Evolutionary conservation across 2,113 vertebrate genomes (phyloP).

Genomic region (Acrocephalus kingi): DNA sequence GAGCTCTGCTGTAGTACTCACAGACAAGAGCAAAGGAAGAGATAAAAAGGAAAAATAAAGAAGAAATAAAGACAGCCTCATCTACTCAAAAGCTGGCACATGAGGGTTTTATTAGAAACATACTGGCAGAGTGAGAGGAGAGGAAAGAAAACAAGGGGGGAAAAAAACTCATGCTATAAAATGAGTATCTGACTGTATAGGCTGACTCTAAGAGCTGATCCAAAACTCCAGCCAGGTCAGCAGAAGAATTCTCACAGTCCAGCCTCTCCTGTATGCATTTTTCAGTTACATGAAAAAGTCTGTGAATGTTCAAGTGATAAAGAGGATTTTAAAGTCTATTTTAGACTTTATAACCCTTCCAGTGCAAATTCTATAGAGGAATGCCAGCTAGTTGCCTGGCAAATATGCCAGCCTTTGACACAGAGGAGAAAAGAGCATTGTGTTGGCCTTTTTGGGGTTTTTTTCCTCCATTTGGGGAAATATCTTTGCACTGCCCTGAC

Average conservation of each 20-base stretch:
- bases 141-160: neutral
- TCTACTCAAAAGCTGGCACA: neutral
- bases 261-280: neutral
- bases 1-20: neutral
- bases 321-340: neutral
- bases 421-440: neutral
- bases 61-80: neutral
- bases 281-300: neutral
- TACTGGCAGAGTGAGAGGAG: neutral
- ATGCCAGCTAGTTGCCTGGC: neutral
- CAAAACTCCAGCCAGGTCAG: neutral
- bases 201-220: neutral
- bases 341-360: neutral
- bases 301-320: neutral
- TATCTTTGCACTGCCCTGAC: neutral
- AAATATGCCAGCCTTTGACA: neutral
- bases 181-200: neutral
- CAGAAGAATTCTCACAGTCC: neutral
- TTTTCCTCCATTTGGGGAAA: neutral
- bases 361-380: neutral
- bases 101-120: conserved; percentile 1
- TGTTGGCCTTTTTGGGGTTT: neutral
- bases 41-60: conserved; percentile 27
- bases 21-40: neutral
- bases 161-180: neutral